These are phyloP conservation scores for Drosophila obscura DNA, from an alignment of 1,140 invertebrate species.

Conservation along the genomic window DNA sequence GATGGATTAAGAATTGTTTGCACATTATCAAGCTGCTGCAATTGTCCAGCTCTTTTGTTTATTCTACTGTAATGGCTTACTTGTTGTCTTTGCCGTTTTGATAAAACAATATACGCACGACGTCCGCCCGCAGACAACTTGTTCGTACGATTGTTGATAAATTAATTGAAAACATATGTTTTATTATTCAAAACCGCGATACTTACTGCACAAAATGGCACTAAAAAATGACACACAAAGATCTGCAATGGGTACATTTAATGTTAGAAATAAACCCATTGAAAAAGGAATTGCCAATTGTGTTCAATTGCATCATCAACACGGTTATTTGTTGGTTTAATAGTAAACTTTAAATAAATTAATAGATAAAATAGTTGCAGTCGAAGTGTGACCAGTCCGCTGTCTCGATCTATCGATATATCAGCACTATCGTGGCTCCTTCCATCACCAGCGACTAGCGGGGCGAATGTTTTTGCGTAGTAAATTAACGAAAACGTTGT, in stretches of 20 bases:
- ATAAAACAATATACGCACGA: slow-evolving; percentile 59
- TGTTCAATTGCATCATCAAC: too few relatives aligned
- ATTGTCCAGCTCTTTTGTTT: slow-evolving; percentile 27
- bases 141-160: slow-evolving; percentile 67
- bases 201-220: slow-evolving; percentile 15
- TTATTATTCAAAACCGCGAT: slow-evolving; percentile 33
- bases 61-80: slow-evolving; percentile 39
- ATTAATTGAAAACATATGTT: slow-evolving; percentile 55
- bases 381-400: not conserved
- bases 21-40: slow-evolving; percentile 30
- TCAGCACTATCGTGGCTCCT: not conserved
- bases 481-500: slow-evolving; percentile 28
- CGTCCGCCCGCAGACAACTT: slow-evolving; percentile 77
- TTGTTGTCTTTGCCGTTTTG: slow-evolving; percentile 53
- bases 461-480: slow-evolving; percentile 50
- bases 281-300: too few relatives aligned
- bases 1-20: slow-evolving; percentile 1
- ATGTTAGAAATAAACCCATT: too few relatives aligned
- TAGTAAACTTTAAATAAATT: too few relatives aligned
- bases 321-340: too few relatives aligned
- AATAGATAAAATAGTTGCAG: slow-evolving; percentile 4
- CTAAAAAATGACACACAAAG: slow-evolving; percentile 40
- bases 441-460: slow-evolving; percentile 1
- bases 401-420: slow-evolving; percentile 9
- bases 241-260: not conserved